Conservation (phyloP, 2,888 invertebrate genomes). For the Plebejus anna region DNA sequence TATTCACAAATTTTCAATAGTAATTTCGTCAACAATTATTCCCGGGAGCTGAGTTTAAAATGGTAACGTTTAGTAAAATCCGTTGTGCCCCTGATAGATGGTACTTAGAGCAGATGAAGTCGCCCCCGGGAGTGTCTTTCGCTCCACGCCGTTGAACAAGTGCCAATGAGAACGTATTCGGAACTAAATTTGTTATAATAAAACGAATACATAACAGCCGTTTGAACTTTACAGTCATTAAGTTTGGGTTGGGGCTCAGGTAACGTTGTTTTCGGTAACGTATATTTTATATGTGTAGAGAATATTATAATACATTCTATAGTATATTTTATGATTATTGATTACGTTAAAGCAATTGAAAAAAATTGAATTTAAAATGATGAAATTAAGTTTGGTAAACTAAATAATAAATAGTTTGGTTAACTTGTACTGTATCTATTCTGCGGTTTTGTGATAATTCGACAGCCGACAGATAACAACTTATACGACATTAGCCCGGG, state of each 20-base stretch:
- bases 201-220: conserved; percentile 29
- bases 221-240: conserved; percentile 13
- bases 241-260: not conserved
- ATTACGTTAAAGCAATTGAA: too few relatives aligned
- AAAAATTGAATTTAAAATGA: too few relatives aligned
- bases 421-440: too few relatives aligned
- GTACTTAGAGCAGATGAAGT: conserved; percentile 70
- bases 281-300: not conserved
- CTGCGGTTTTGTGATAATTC: too few relatives aligned
- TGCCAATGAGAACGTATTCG: conserved; percentile 67
- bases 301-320: too few relatives aligned
- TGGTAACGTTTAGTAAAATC: conserved; percentile 58
- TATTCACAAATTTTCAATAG: conserved; percentile 45
- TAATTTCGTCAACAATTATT: conserved; percentile 52
- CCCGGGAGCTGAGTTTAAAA: conserved; percentile 60
- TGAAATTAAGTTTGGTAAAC: too few relatives aligned
- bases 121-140: conserved; percentile 68
- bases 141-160: conserved; percentile 68
- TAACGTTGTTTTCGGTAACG: not conserved
- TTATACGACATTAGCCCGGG: too few relatives aligned
- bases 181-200: conserved; percentile 38
- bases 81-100: conserved; percentile 66
- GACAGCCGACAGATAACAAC: too few relatives aligned
- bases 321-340: too few relatives aligned
- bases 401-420: too few relatives aligned